These are phyloP conservation scores for Amblyraja radiata DNA, from an alignment of 2,797 vertebrate genomes.

Conservation along the genomic window DNA sequence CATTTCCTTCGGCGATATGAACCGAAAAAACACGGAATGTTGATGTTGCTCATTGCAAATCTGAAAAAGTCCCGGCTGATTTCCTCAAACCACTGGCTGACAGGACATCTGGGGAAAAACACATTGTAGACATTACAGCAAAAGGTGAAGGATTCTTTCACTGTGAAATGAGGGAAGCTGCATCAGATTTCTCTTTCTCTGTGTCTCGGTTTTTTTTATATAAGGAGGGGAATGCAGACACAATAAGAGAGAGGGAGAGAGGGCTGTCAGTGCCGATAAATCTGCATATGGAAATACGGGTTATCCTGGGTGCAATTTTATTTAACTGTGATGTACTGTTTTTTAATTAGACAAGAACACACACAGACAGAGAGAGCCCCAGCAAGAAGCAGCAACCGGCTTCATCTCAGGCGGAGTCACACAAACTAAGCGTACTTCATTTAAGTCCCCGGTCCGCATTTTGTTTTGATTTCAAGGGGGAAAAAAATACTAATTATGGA, in stretches of 20 bases:
- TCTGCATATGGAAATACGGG: conserved; percentile 97
- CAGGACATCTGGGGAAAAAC: not conserved
- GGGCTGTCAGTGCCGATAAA: conserved; percentile 79
- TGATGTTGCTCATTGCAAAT: conserved; percentile 33
- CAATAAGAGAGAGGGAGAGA: conserved; percentile 55
- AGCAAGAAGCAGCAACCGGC: not conserved
- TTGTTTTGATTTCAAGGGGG: not conserved
- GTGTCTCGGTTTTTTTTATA: not conserved
- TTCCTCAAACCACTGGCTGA: conserved; percentile 25
- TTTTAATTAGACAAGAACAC: conserved; percentile 65
- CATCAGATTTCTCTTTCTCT: conserved; percentile 32
- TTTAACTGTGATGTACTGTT: conserved; percentile 69
- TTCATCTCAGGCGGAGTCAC: not conserved
- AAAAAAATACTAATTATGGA: not conserved
- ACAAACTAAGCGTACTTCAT: not conserved
- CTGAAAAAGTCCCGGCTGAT: conserved; percentile 35
- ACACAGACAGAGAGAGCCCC: conserved; percentile 44
- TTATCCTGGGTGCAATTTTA: conserved; percentile 77
- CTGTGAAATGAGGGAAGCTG: not conserved
- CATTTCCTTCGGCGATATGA: conserved; percentile 38
- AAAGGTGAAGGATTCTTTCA: not conserved
- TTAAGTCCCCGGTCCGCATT: not conserved
- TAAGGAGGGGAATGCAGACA: conserved; percentile 53
- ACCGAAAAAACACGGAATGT: conserved; percentile 24
- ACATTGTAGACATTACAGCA: conserved; percentile 10